Conservation (phyloP, 2,113 vertebrate species). For the Otus sunia region DNA sequence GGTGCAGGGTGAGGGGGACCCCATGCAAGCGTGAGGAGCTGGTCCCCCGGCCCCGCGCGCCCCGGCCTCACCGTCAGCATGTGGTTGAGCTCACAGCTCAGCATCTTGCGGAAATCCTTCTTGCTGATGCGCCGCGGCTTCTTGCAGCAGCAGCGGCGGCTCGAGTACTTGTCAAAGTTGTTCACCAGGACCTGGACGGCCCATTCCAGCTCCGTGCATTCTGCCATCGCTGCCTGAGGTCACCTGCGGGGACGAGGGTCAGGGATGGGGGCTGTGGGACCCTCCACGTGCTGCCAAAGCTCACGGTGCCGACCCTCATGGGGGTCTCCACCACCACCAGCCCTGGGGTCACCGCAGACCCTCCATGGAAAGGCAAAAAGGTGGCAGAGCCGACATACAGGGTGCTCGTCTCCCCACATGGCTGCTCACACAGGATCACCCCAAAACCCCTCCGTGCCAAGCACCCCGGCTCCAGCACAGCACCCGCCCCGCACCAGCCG, state of each 20-base stretch:
- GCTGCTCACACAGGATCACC: not conserved
- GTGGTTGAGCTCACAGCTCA: constrained; percentile 77
- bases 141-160: constrained; percentile 74
- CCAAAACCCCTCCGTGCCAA: not conserved
- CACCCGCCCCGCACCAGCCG: not conserved
- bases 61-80: constrained; percentile 71
- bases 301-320: accelerated
- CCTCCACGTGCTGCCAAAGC: accelerated
- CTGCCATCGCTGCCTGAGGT: not conserved
- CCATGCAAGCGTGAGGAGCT: accelerated
- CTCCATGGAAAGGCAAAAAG: accelerated
- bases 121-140: constrained; percentile 73
- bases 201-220: constrained; percentile 73
- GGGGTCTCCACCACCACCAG: not conserved
- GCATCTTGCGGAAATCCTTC: constrained; percentile 78
- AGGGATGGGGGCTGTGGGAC: accelerated
- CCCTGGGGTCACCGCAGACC: too few relatives aligned
- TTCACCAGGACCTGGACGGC: constrained; percentile 76
- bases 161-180: constrained; percentile 77
- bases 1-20: not conserved
- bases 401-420: not conserved
- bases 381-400: accelerated
- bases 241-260: not conserved
- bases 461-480: accelerated
- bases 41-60: accelerated